A percentile compares a stretch with the other conserved stretches of the same genome.
These are phyloP conservation scores for Nothocercus nigrocapillus DNA, from an alignment of 2,113 vertebrate genomes.

Conservation along the genomic window DNA sequence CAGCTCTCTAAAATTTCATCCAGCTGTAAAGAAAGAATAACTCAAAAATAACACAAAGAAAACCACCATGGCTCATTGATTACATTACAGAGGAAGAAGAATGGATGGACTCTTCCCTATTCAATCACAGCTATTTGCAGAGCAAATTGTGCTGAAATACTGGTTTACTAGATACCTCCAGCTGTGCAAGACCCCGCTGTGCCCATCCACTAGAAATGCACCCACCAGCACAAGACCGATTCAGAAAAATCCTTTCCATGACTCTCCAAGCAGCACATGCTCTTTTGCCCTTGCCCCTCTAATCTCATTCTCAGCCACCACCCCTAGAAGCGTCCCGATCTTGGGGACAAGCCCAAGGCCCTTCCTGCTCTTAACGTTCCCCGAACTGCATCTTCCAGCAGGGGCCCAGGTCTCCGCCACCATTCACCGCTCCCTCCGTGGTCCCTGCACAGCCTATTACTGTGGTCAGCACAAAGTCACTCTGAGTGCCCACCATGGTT, in stretches of 20 bases:
- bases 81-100: background rate
- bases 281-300: background rate
- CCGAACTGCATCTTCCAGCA: background rate
- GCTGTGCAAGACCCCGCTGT: background rate
- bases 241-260: background rate
- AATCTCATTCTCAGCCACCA: background rate
- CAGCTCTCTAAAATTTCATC: background rate
- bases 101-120: slow-evolving; percentile 9
- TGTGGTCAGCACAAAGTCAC: background rate
- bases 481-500: background rate
- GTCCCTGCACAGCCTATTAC: background rate
- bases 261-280: background rate
- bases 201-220: background rate
- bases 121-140: slow-evolving; percentile 14
- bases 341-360: background rate
- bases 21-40: slow-evolving; percentile 26
- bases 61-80: slow-evolving; percentile 13
- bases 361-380: fast-evolving
- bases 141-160: slow-evolving; percentile 36
- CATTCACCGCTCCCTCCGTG: background rate
- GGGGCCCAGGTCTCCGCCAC: fast-evolving
- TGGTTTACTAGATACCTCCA: background rate
- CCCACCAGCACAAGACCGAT: background rate
- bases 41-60: background rate
- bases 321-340: background rate